These are phyloP conservation scores for Dicaeum eximium DNA, from an alignment of 2,113 vertebrate genomes.

Conservation along the genomic window DNA sequence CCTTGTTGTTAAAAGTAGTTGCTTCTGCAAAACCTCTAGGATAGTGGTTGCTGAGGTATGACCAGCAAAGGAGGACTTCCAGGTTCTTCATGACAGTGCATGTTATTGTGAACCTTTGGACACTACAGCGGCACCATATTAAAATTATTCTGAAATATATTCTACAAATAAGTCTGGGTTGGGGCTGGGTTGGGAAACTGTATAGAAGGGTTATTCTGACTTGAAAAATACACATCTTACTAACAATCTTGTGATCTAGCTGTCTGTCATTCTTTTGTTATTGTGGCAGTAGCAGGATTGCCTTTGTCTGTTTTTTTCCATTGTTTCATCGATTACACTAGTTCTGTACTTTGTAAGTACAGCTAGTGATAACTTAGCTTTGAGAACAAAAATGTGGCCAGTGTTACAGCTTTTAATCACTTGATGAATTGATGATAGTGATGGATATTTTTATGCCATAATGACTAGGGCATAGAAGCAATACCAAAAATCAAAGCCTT, in stretches of 20 bases:
- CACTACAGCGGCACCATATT: constrained; percentile 70
- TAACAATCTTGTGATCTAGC: constrained; percentile 78
- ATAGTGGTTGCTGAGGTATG: constrained; percentile 61
- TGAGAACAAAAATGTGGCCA: constrained; percentile 71
- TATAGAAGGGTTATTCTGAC: constrained; percentile 72
- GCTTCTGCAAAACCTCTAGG: constrained; percentile 63
- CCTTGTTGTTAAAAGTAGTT: constrained; percentile 69
- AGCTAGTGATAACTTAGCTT: constrained; percentile 71
- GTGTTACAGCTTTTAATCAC: constrained; percentile 65
- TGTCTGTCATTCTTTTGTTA: constrained; percentile 76
- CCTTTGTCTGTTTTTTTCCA: constrained; percentile 66
- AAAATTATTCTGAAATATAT: constrained; percentile 65
- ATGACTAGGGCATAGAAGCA: constrained; percentile 63
- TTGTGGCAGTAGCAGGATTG: constrained; percentile 74
- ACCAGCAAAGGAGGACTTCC: constrained; percentile 55
- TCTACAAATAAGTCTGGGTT: constrained; percentile 64
- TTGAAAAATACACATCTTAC: constrained; percentile 75
- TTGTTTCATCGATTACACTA: constrained; percentile 67
- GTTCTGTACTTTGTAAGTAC: constrained; percentile 75
- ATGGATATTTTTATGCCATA: constrained; percentile 52
- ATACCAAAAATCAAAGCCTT: constrained; percentile 67
- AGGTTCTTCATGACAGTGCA: constrained; percentile 62
- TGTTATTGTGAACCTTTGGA: constrained; percentile 73
- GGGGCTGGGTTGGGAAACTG: constrained; percentile 62
- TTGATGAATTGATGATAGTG: constrained; percentile 14